These are phyloP conservation scores for Buphagus erythrorhynchus DNA, from an alignment of 2,797 vertebrate species.

Conservation along the genomic window DNA sequence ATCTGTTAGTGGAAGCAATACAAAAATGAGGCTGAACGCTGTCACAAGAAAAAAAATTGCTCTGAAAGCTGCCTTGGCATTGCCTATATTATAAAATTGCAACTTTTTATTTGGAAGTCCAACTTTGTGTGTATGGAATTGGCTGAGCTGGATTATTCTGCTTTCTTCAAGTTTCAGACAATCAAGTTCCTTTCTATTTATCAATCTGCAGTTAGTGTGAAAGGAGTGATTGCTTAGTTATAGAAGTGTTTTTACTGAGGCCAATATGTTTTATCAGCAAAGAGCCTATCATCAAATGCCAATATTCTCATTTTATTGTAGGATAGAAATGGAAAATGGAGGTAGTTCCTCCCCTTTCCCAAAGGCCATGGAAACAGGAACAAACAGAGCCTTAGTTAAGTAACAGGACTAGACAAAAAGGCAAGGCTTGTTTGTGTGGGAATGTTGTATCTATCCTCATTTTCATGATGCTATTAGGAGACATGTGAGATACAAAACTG, in stretches of 20 bases:
- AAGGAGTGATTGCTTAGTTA: not conserved
- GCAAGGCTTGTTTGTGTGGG: not conserved
- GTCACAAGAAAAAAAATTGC: not conserved
- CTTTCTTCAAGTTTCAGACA: not conserved
- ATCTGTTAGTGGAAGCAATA: not conserved
- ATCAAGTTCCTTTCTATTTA: not conserved
- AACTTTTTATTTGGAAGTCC: not conserved
- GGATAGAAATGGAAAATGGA: not conserved
- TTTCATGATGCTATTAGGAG: not conserved
- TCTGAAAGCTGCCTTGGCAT: not conserved
- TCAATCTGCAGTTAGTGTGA: not conserved
- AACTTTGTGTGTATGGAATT: not conserved
- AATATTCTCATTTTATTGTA: not conserved
- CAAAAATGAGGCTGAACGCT: not conserved
- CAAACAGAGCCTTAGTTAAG: not conserved
- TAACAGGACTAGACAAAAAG: not conserved
- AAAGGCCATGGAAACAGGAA: conserved; percentile 23
- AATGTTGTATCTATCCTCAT: not conserved
- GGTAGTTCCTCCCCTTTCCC: not conserved
- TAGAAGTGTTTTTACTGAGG: not conserved
- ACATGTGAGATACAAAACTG: not conserved
- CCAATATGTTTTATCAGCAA: conserved; percentile 12
- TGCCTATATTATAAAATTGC: not conserved
- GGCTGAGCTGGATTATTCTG: not conserved
- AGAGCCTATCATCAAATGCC: not conserved